phyloP scores from a whole-genome alignment of 2,797 vertebrate genomes.

The Chelon labrosus region DNA sequence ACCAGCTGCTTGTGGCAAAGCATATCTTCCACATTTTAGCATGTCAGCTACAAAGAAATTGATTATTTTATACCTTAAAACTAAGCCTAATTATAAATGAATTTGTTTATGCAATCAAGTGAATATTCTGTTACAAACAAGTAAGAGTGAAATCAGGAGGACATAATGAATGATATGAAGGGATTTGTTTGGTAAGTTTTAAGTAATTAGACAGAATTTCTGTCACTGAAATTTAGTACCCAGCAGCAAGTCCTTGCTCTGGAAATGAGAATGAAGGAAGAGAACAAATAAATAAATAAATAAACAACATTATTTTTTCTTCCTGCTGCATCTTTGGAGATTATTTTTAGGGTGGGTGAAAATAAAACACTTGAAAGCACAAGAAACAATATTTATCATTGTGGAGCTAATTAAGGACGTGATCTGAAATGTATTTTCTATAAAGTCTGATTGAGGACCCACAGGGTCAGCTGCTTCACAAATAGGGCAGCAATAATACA shows the following conservation, averaged over 20 bases:
- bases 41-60: constrained; percentile 45
- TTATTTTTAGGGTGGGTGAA: constrained; percentile 45
- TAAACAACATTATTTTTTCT: constrained; percentile 47
- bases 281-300: constrained; percentile 61
- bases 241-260: constrained; percentile 69
- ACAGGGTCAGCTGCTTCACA: constrained; percentile 75
- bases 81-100: constrained; percentile 71
- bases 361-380: constrained; percentile 65
- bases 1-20: constrained; percentile 36
- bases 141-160: constrained; percentile 41
- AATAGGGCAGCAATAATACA: constrained; percentile 74
- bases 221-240: constrained; percentile 77
- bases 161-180: constrained; percentile 47
- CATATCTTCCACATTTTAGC: constrained; percentile 43
- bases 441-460: constrained; percentile 65
- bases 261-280: constrained; percentile 56
- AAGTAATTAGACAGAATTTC: constrained; percentile 79
- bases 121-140: constrained; percentile 49
- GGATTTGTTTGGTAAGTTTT: constrained; percentile 80
- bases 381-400: constrained; percentile 69
- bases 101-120: constrained; percentile 72
- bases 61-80: constrained; percentile 48
- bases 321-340: constrained; percentile 61
- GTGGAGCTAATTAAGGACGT: constrained; percentile 77
- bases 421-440: constrained; percentile 70